Evolutionary conservation across 1,140 invertebrate species (phyloP).

Genomic region (Polypedilum pembai): DNA sequence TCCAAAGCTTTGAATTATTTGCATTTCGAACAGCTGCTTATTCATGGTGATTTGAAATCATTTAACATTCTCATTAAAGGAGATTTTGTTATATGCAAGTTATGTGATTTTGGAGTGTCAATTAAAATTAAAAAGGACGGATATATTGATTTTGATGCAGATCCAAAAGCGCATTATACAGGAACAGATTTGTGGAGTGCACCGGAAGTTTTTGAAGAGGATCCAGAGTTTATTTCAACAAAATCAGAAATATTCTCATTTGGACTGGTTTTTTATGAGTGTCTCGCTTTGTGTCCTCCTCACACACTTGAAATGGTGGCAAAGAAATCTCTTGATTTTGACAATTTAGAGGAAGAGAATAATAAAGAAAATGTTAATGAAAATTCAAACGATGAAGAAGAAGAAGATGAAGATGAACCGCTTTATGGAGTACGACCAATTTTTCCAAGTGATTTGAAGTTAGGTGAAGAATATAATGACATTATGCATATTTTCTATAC

Average conservation of each 20-base stretch:
- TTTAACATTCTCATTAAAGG: slow-evolving; percentile 69
- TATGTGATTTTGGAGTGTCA: slow-evolving; percentile 80
- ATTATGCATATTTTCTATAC: slow-evolving; percentile 62
- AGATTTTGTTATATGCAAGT: slow-evolving; percentile 64
- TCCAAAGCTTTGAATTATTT: slow-evolving; percentile 68
- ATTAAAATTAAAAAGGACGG: slow-evolving; percentile 60
- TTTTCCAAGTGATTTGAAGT: slow-evolving; percentile 55
- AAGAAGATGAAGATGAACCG: slow-evolving; percentile 17
- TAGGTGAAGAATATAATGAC: slow-evolving; percentile 52
- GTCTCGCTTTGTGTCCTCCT: slow-evolving; percentile 62
- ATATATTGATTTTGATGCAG: slow-evolving; percentile 49
- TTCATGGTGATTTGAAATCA: slow-evolving; percentile 82
- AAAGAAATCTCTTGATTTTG: slow-evolving; percentile 36
- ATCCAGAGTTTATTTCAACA: slow-evolving; percentile 51
- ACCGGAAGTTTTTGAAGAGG: slow-evolving; percentile 59
- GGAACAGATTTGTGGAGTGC: slow-evolving; percentile 69
- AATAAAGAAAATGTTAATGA: slow-evolving; percentile 30
- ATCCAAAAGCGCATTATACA: slow-evolving; percentile 46
- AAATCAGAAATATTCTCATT: slow-evolving; percentile 76
- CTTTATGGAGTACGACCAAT: slow-evolving; percentile 56
- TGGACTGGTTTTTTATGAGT: slow-evolving; percentile 73
- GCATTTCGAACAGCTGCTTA: slow-evolving; percentile 59
- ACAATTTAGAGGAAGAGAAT: slow-evolving; percentile 30
- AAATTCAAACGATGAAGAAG: not conserved
- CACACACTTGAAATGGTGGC: slow-evolving; percentile 47